Evolutionary conservation across 2,797 vertebrate genomes (phyloP), one percentile per base, ranked within the genome.

Genomic region (Ceyx erithaca): DNA sequence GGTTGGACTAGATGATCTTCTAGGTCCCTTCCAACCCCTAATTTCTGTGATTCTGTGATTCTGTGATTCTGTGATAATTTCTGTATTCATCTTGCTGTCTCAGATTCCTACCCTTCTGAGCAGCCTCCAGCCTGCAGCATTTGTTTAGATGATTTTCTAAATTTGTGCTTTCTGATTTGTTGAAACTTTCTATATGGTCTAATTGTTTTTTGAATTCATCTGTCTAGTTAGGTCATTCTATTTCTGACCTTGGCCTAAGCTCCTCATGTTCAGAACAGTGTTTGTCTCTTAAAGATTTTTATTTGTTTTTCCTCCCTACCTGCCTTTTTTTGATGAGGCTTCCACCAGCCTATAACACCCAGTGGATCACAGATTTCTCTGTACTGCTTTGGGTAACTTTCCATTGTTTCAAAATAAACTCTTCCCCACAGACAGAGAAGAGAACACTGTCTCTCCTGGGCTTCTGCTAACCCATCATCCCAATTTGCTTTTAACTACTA

Each of bases 401-500:
- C 88, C 51, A 26, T 62, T 90, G 71, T 80, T 96, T 93, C 68
- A 64, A 72, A 94, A 94, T 48, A 93, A 94, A 89, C 45, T 83
- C 45, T 83, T 83, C 89, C 92, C 93, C 21, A 82, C 28, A 73
- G 84, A 77, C 61, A 70, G 21, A 76, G 46, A 80, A 84, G 12
- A 81, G 88, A 94, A 94, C 88, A 80, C 21, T 64, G 20, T 5
- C 20, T 92, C 92, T 94, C 93, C 68, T 68, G 94, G 78, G 90
- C 23, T 82, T 77, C 75, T 71, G 37, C 71, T 64, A 95, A 58
- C 84, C 33, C 63, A 86, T 70, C 88, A 84, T 76, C 31, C 45
- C 57, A 77, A 21, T 45, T 68, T 49, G 16, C 35, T 62, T 90
- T 85, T 89, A 89, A 80, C 67, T 61, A 54, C 64, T 52, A 7